Evolutionary conservation across 2,113 vertebrate genomes (phyloP).

Genomic region (Scolopax mira): DNA sequence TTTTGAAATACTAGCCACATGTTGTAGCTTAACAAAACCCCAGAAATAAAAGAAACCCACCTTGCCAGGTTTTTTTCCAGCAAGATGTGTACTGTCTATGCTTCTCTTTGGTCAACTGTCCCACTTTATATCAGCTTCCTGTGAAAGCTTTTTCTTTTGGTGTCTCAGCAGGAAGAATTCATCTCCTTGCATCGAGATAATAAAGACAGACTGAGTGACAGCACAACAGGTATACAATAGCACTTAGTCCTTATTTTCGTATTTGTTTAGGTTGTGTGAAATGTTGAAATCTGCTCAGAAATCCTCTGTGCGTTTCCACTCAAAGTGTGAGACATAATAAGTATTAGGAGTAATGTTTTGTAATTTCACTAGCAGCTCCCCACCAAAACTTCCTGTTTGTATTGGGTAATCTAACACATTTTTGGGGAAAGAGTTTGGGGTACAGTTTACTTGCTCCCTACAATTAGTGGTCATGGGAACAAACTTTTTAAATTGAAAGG

Average conservation of each 20-base stretch:
- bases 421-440: background rate
- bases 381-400: background rate
- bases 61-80: background rate
- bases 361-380: background rate
- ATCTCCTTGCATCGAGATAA: slow-evolving; percentile 63
- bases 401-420: background rate
- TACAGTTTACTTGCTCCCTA: background rate
- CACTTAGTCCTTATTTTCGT: background rate
- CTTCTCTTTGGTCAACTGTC: background rate
- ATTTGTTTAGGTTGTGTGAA: background rate
- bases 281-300: background rate
- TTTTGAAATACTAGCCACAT: background rate
- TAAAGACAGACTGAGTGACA: slow-evolving; percentile 73
- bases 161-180: slow-evolving; percentile 74
- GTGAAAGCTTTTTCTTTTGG: background rate
- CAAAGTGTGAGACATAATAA: background rate
- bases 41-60: background rate
- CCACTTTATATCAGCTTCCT: background rate
- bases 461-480: background rate
- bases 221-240: slow-evolving; percentile 59
- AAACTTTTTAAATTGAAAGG: background rate
- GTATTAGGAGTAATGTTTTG: background rate
- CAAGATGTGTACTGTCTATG: background rate
- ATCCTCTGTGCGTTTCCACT: background rate
- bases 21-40: background rate